Evolutionary conservation across 2,797 vertebrate genomes (phyloP).

Genomic region (Pangasius djambal): DNA sequence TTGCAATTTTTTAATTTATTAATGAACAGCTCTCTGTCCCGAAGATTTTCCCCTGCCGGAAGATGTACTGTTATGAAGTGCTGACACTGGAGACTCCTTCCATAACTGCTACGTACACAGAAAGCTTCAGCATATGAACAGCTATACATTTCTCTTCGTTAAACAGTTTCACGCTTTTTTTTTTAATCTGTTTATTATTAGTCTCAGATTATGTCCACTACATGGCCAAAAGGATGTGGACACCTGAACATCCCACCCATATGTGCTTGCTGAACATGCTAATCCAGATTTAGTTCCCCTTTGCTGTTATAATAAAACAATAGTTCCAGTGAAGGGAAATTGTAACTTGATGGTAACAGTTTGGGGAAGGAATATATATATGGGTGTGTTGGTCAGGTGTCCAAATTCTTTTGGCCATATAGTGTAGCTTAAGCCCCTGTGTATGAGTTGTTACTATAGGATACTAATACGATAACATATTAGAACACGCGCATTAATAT

Average conservation of each 20-base stretch:
- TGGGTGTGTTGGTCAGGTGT: not conserved
- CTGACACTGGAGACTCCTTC: not conserved
- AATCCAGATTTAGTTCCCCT: not conserved
- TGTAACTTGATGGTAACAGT: no score
- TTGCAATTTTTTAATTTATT: not conserved
- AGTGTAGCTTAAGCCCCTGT: not conserved
- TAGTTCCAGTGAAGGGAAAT: no score
- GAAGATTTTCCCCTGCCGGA: no score
- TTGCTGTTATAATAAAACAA: not conserved
- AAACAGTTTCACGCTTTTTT: not conserved
- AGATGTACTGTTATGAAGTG: not conserved
- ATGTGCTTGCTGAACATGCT: not conserved
- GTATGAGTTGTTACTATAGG: not conserved
- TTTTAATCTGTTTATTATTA: not conserved
- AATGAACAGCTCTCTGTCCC: not conserved
- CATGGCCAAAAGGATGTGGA: not conserved
- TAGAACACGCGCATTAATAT: not conserved
- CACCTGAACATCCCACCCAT: not conserved
- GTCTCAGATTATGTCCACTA: not conserved
- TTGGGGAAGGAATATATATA: not conserved
- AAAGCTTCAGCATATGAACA: not conserved
- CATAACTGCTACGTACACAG: not conserved
- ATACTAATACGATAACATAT: not conserved
- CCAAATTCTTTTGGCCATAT: not conserved
- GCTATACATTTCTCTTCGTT: not conserved